A percentile compares a stretch with the other conserved stretches of the same genome.
These are phyloP conservation scores for Clupea harengus DNA, from an alignment of 2,113 vertebrate genomes.

Conservation along the genomic window DNA sequence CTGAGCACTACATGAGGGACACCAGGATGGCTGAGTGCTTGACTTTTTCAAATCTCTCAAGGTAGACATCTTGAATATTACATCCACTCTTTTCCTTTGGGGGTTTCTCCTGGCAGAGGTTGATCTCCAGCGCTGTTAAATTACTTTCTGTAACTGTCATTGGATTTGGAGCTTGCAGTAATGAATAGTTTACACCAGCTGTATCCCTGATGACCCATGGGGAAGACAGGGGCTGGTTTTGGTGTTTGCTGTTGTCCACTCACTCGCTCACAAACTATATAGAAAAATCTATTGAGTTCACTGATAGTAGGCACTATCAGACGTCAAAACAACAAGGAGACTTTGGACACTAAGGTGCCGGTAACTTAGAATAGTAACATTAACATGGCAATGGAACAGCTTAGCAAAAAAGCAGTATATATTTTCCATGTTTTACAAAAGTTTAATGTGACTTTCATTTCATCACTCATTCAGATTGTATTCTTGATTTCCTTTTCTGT, in stretches of 20 bases:
- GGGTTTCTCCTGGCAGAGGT: background rate
- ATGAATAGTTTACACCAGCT: constrained; percentile 9
- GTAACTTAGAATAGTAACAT: no score
- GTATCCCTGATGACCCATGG: background rate
- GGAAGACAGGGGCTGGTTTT: background rate
- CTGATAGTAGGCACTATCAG: no score
- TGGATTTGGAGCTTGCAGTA: constrained; percentile 1
- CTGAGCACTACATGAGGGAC: background rate
- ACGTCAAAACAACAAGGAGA: no score
- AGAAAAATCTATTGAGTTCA: no score
- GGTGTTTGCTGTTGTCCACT: background rate
- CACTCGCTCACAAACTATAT: no score
- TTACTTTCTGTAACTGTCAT: constrained; percentile 1
- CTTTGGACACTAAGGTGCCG: no score
- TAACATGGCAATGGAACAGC: no score
- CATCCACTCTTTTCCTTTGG: background rate
- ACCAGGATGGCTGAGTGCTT: background rate
- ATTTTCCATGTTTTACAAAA: no score
- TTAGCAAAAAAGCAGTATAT: no score
- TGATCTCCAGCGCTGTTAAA: background rate
- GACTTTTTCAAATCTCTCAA: background rate
- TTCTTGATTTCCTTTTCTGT: no score
- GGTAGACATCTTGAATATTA: constrained; percentile 4
- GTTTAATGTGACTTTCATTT: no score
- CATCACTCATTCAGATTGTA: no score